Evolutionary conservation across 2,113 vertebrate genomes (phyloP).

Genomic region (Elgaria multicarinata): DNA sequence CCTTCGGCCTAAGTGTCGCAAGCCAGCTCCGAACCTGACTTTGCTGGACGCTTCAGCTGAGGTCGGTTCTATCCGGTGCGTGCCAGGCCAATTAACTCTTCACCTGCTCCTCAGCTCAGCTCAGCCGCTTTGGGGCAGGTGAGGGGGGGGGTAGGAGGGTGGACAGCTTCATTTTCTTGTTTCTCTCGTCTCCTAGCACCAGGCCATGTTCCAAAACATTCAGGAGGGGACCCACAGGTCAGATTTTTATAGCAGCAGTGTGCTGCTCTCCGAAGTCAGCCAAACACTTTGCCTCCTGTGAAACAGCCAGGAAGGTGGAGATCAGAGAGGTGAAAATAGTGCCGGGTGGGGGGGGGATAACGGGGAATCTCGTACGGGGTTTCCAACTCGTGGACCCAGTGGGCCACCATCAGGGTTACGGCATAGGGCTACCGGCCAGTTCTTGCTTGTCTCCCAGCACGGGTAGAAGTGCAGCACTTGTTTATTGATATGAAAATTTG

Average conservation of each 20-base stretch:
- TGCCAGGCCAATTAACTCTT: conserved; percentile 7
- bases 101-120: neutral
- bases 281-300: conserved; percentile 7
- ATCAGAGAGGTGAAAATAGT: neutral
- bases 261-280: conserved; percentile 1
- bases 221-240: neutral
- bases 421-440: no score
- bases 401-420: no score
- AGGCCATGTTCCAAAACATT: conserved; percentile 31
- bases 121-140: no score
- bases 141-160: no score
- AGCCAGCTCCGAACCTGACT: neutral
- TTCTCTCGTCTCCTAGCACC: conserved; percentile 33
- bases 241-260: conserved; percentile 36
- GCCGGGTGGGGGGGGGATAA: no score
- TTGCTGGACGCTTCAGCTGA: neutral
- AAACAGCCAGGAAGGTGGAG: conserved; percentile 4
- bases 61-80: neutral
- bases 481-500: neutral
- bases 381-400: neutral
- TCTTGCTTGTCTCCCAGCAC: neutral
- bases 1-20: neutral
- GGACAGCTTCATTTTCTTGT: neutral
- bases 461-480: neutral
- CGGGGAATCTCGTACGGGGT: neutral